phyloP scores from a whole-genome alignment of 2,797 vertebrate species.

The Lacerta viridis region DNA sequence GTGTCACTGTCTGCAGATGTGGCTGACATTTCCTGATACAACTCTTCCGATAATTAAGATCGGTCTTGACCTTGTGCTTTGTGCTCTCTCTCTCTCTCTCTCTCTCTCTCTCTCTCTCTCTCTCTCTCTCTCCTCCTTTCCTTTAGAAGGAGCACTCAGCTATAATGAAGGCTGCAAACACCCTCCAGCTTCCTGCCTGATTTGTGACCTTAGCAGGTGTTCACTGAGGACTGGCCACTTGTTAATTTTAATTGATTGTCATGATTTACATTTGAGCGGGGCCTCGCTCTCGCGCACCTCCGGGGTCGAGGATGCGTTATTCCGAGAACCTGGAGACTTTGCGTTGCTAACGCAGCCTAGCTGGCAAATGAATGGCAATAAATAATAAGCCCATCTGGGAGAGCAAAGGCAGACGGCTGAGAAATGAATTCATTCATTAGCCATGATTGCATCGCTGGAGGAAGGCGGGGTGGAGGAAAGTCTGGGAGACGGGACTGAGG shows the following conservation, averaged over 20 bases:
- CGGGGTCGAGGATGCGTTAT: neutral
- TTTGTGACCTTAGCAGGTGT: slow-evolving; percentile 10
- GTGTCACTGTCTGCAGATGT: neutral
- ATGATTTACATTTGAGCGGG: neutral
- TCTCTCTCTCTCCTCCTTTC: too few relatives aligned
- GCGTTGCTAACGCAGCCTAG: neutral
- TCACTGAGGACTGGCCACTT: slow-evolving; percentile 35
- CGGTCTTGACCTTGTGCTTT: neutral
- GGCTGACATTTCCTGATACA: neutral
- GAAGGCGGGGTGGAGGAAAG: neutral
- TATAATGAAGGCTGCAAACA: neutral
- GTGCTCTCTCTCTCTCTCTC: too few relatives aligned
- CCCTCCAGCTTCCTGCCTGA: neutral
- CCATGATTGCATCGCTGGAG: neutral
- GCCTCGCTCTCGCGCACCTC: neutral
- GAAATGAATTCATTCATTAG: slow-evolving; percentile 21
- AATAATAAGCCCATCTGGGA: slow-evolving; percentile 8
- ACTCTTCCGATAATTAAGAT: neutral
- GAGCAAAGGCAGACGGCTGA: neutral
- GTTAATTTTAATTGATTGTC: slow-evolving; percentile 8
- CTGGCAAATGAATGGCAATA: slow-evolving; percentile 9
- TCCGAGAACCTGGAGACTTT: neutral
- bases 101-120: too few relatives aligned
- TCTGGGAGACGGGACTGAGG: neutral
- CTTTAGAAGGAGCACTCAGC: neutral